A percentile compares a stretch with the other conserved stretches of the same genome.
phyloP scores from a whole-genome alignment of 2,113 vertebrate species.

The Dinomys branickii region DNA sequence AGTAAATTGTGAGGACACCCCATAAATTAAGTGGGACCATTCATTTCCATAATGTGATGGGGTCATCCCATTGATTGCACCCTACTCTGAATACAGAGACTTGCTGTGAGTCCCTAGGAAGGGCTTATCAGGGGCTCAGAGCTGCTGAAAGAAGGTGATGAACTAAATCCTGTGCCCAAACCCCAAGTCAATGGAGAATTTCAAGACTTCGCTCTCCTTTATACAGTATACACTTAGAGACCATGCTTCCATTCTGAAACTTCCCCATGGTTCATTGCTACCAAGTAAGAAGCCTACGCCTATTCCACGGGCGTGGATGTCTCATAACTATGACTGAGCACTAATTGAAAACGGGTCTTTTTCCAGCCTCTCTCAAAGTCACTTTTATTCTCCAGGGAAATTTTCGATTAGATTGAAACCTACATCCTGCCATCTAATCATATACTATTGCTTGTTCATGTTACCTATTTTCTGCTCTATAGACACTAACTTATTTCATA shows the following conservation, averaged over 20 bases:
- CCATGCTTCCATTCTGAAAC: background rate
- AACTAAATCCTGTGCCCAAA: background rate
- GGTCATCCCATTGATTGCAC: background rate
- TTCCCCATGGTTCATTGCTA: background rate
- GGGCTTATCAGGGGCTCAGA: background rate
- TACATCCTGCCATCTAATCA: background rate
- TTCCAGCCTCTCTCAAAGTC: background rate
- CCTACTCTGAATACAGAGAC: background rate
- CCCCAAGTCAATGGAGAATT: background rate
- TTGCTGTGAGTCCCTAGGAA: background rate
- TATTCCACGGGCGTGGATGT: background rate
- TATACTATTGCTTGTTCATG: background rate
- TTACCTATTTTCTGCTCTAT: background rate
- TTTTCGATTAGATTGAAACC: background rate
- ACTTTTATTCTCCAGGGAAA: background rate
- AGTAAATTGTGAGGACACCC: constrained; percentile 68
- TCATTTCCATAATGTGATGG: constrained; percentile 71
- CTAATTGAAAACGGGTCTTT: background rate
- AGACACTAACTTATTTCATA: background rate
- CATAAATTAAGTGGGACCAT: constrained; percentile 55
- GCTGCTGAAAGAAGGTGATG: background rate
- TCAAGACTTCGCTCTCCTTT: background rate
- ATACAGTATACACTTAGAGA: background rate
- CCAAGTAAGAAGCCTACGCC: background rate
- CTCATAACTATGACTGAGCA: background rate